phyloP scores from a whole-genome alignment of 2,888 invertebrate genomes.

The Mactromeris polynyma region DNA sequence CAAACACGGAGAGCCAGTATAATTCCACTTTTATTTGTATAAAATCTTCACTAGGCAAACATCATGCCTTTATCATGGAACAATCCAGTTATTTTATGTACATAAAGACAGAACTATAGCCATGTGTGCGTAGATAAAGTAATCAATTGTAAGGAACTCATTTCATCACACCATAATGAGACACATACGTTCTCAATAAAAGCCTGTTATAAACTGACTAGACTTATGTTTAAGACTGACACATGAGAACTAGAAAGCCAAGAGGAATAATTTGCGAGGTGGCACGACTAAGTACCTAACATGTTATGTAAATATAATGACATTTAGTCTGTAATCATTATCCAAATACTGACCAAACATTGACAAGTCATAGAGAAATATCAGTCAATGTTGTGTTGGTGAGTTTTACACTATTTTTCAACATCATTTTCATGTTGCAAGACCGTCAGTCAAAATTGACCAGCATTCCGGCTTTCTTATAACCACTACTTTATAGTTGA shows the following conservation, averaged over 20 bases:
- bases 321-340: neutral
- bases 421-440: no score
- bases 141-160: conserved; percentile 47
- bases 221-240: neutral
- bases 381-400: no score
- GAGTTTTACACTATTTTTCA: no score
- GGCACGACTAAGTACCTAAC: neutral
- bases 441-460: no score
- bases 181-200: conserved; percentile 29
- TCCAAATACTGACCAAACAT: neutral
- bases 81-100: conserved; percentile 61
- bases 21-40: conserved; percentile 53
- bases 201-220: conserved; percentile 15
- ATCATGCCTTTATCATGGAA: conserved; percentile 43
- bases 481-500: no score
- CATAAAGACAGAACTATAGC: conserved; percentile 31
- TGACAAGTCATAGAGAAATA: neutral
- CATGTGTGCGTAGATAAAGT: conserved; percentile 35
- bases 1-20: conserved; percentile 49
- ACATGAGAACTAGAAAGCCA: conserved; percentile 1
- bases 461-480: no score
- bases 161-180: conserved; percentile 32
- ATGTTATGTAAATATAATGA: neutral
- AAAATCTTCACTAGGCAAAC: conserved; percentile 57
- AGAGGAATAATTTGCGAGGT: neutral